A percentile compares a stretch with the other conserved stretches of the same genome.
Evolutionary conservation across 2,888 invertebrate genomes (phyloP).

Genomic region (Girardia tigrina): DNA sequence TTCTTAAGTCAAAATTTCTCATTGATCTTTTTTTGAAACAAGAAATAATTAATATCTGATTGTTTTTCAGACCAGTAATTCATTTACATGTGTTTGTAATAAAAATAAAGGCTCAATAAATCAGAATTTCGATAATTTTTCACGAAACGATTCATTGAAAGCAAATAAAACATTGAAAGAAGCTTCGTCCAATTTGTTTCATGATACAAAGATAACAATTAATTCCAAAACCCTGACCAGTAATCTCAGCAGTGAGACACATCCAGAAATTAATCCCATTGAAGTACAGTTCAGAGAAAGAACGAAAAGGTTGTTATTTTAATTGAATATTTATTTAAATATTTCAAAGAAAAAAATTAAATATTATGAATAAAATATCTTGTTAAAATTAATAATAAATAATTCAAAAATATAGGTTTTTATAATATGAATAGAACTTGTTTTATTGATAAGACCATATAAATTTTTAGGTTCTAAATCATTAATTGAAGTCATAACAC

Average conservation of each 20-base stretch:
- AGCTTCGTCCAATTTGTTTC: not conserved
- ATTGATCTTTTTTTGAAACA: too few species aligned
- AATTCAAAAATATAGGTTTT: too few species aligned
- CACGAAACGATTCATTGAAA: conserved; percentile 1
- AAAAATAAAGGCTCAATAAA: not conserved
- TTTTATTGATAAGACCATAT: too few species aligned
- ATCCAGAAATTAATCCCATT: conserved; percentile 25
- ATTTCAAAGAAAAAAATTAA: too few species aligned
- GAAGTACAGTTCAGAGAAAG: conserved; percentile 25
- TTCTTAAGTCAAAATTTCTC: too few species aligned
- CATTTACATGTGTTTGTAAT: not conserved
- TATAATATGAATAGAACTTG: too few species aligned
- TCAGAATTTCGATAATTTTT: not conserved
- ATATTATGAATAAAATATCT: too few species aligned
- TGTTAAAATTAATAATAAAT: too few species aligned
- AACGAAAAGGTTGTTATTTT: conserved; percentile 26
- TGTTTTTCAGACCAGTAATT: not conserved
- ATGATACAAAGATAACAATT: not conserved
- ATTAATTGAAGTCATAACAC: too few species aligned
- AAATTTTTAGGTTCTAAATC: too few species aligned
- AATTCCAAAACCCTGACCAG: conserved; percentile 4
- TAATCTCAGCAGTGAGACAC: not conserved
- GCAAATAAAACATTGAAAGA: not conserved
- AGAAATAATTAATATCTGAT: too few species aligned
- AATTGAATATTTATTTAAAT: too few species aligned